Conservation (phyloP, 2,113 vertebrate genomes). For the Danio rerio region DNA sequence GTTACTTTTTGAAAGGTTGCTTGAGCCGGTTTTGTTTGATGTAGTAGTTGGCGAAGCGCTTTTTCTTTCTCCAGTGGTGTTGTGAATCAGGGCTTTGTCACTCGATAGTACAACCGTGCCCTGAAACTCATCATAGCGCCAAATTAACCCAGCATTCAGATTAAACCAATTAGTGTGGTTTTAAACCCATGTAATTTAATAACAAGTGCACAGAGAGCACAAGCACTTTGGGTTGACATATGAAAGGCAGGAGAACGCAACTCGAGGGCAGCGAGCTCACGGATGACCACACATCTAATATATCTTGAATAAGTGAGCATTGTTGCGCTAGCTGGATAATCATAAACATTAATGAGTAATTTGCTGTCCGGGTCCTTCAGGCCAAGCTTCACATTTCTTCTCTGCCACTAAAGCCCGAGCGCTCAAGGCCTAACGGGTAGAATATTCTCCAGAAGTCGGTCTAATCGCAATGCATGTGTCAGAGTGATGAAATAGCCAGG, state of each 20-base stretch:
- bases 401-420: slow-evolving; percentile 53
- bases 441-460: slow-evolving; percentile 73
- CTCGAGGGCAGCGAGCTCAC: slow-evolving; percentile 61
- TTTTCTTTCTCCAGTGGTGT: slow-evolving; percentile 32
- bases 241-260: slow-evolving; percentile 63
- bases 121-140: slow-evolving; percentile 54
- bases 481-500: slow-evolving; percentile 64
- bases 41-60: not conserved
- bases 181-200: slow-evolving; percentile 72
- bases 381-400: slow-evolving; percentile 64
- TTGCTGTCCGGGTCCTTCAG: slow-evolving; percentile 66
- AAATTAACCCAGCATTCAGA: slow-evolving; percentile 58
- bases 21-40: not conserved
- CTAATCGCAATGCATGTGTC: slow-evolving; percentile 72
- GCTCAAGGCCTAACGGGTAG: slow-evolving; percentile 70
- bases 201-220: slow-evolving; percentile 67
- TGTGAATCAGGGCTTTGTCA: slow-evolving; percentile 48
- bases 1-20: not conserved
- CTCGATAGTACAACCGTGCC: slow-evolving; percentile 33
- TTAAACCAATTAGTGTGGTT: slow-evolving; percentile 71
- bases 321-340: slow-evolving; percentile 70
- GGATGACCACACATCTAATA: slow-evolving; percentile 74
- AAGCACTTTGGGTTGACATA: slow-evolving; percentile 65
- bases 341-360: slow-evolving; percentile 77
- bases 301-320: slow-evolving; percentile 68